These are phyloP conservation scores for Lepidostoma basale DNA, from an alignment of 1,140 invertebrate species.

Conservation along the genomic window DNA sequence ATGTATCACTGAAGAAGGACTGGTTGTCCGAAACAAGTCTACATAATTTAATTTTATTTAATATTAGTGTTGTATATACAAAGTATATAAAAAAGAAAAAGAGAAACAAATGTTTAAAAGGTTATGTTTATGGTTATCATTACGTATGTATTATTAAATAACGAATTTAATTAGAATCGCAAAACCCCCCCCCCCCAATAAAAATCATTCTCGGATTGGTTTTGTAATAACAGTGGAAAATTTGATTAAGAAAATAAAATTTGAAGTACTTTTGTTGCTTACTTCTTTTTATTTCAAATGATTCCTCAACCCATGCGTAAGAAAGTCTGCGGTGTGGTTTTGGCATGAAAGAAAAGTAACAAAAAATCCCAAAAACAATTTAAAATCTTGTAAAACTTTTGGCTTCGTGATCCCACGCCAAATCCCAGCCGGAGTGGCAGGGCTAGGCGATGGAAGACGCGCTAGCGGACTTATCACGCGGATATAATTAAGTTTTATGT, in stretches of 20 bases:
- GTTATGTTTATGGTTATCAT: too few species aligned
- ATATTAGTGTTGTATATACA: too few species aligned
- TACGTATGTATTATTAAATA: neutral
- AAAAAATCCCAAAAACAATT: slow-evolving; percentile 9
- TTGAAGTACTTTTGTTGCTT: neutral
- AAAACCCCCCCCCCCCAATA: neutral
- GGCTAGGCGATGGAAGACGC: neutral
- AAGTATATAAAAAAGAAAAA: too few species aligned
- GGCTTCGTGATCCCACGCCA: slow-evolving; percentile 5
- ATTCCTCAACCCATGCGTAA: neutral
- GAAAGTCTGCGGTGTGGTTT: neutral
- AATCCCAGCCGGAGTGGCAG: slow-evolving; percentile 24
- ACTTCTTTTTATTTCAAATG: neutral
- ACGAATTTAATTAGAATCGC: neutral
- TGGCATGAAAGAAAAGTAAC: neutral
- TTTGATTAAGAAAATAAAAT: neutral
- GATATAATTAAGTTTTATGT: too few species aligned
- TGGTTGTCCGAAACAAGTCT: too few species aligned
- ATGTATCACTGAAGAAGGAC: too few species aligned
- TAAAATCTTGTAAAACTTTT: slow-evolving; percentile 17
- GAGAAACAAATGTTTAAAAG: too few species aligned
- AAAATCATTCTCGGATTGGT: neutral
- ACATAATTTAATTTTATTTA: too few species aligned
- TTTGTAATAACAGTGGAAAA: neutral
- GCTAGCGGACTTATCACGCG: too few species aligned